phyloP scores from a whole-genome alignment of 2,888 invertebrate species.

The Candidula unifasciata region DNA sequence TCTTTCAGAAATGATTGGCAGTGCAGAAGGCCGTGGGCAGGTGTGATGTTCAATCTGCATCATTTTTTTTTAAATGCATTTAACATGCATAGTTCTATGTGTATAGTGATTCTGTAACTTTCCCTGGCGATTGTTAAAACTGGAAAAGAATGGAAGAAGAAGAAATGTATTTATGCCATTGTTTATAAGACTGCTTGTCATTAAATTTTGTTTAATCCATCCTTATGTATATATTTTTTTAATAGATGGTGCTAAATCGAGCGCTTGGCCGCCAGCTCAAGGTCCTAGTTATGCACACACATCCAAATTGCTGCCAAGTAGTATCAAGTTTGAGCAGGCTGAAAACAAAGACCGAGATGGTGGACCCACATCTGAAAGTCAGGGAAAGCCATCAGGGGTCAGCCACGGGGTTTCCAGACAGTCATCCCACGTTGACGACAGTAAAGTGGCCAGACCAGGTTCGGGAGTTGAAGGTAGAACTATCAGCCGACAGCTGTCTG shows the following conservation, averaged over 20 bases:
- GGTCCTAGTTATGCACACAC: conserved; percentile 1
- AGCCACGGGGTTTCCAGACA: neutral
- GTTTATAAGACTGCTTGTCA: too few relatives aligned
- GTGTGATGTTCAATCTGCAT: too few relatives aligned
- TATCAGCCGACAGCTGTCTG: neutral
- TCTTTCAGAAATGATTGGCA: too few relatives aligned
- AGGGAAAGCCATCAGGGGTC: neutral
- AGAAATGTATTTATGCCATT: too few relatives aligned
- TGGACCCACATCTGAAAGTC: neutral
- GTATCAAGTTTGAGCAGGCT: conserved; percentile 37
- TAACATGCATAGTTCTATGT: too few relatives aligned
- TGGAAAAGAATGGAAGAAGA: too few relatives aligned
- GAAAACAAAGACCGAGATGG: neutral
- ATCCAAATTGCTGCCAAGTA: conserved; percentile 29
- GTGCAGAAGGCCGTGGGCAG: too few relatives aligned
- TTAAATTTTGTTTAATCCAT: too few relatives aligned
- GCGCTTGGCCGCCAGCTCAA: conserved; percentile 43
- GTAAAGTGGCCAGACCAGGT: neutral
- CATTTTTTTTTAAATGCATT: too few relatives aligned
- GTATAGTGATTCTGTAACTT: too few relatives aligned
- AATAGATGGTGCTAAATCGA: conserved; percentile 12
- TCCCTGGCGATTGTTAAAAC: too few relatives aligned
- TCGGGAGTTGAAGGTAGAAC: neutral
- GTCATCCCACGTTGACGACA: neutral
- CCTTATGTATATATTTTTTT: neutral